Base-by-base conservation (phyloP, 1,140 invertebrate species). In the Microvelia longipes region DNA sequence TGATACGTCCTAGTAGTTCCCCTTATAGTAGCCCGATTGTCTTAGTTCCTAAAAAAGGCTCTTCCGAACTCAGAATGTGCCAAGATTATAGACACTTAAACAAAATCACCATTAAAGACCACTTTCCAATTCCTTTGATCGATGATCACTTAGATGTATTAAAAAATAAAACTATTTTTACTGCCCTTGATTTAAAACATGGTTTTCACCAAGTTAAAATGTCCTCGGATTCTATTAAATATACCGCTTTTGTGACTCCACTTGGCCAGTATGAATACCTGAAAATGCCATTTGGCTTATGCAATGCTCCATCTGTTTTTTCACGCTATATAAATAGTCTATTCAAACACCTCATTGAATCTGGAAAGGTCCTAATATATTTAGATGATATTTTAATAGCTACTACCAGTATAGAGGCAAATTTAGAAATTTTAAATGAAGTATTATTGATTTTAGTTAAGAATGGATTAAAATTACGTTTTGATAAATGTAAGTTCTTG, bases 71-170 rank as follows among this genome's bases (percentile, higher is more conserved):
- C 13, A 65, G 77, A 1, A 63, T 76, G 27, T 68, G 69, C 63
- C 65, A 73, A 1, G 73, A 77, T 69, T 83, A 76, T 69, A 66
- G 78, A 29, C 19, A 69, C n/a, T 65, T 83, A 1, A 83, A 83
- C 73, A 25, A 60, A 0, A 70, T 79, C 1, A 81, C 78, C 0
- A 72, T 68, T 14, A 72, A 73, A 65, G 77, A 81, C 66, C 66
- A 71, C 67, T 82, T 71, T 73, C 81, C 81, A 1, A 71, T 83
- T 1, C 80, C 82, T 0, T 68, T 68, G 29, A 30, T 68, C 1
- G 67, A 68, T 68, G 67, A 68, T 30, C 67, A 68, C 27, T 35
- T 68, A 30, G 67, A 68, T 30, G 5, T 29, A 14, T 35, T 68
- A 29, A 29, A 24, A 68, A 29, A 24, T 1, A 68, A 68, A 35